Evolutionary conservation across 2,888 invertebrate genomes (phyloP).

Genomic region (Leuctra nigra): DNA sequence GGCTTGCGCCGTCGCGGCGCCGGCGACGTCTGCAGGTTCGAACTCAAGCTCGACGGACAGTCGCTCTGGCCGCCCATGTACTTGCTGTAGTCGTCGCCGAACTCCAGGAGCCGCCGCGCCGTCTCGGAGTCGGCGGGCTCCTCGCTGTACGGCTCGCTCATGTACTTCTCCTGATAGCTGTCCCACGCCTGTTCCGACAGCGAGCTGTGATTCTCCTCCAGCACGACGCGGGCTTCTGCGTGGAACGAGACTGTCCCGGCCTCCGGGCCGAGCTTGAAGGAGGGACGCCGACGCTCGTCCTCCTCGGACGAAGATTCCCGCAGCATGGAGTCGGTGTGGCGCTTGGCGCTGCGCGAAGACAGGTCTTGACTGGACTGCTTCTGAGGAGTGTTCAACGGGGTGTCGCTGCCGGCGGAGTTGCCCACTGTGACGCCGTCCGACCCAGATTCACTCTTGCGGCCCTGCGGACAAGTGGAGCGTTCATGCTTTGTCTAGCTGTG

Average conservation of each 20-base stretch:
- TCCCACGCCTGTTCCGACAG: slow-evolving; percentile 94
- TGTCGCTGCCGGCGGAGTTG: slow-evolving; percentile 36
- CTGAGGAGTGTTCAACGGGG: slow-evolving; percentile 32
- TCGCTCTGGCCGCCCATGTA: slow-evolving; percentile 87
- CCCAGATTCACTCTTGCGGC: slow-evolving; percentile 50
- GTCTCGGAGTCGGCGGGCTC: slow-evolving; percentile 76
- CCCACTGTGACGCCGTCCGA: slow-evolving; percentile 44
- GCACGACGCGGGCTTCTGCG: slow-evolving; percentile 33
- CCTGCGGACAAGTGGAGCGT: slow-evolving; percentile 35
- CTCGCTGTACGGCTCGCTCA: slow-evolving; percentile 86
- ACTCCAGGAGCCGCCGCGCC: slow-evolving; percentile 72
- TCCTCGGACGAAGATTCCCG: slow-evolving; percentile 30
- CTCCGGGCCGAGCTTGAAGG: slow-evolving; percentile 34
- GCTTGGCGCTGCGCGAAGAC: slow-evolving; percentile 56
- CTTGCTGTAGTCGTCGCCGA: slow-evolving; percentile 85
- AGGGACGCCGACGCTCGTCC: slow-evolving; percentile 28
- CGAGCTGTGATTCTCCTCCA: slow-evolving; percentile 63
- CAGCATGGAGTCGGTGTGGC: slow-evolving; percentile 36
- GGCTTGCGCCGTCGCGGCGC: slow-evolving; percentile 16
- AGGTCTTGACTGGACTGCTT: slow-evolving; percentile 35
- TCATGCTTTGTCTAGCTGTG: no score
- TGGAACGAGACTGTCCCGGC: slow-evolving; percentile 29
- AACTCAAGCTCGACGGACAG: slow-evolving; percentile 54
- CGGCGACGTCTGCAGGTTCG: slow-evolving; percentile 18
- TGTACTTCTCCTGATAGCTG: slow-evolving; percentile 91